Conservation (phyloP, 1,140 invertebrate genomes). For the Homalodisca vitripennis region DNA sequence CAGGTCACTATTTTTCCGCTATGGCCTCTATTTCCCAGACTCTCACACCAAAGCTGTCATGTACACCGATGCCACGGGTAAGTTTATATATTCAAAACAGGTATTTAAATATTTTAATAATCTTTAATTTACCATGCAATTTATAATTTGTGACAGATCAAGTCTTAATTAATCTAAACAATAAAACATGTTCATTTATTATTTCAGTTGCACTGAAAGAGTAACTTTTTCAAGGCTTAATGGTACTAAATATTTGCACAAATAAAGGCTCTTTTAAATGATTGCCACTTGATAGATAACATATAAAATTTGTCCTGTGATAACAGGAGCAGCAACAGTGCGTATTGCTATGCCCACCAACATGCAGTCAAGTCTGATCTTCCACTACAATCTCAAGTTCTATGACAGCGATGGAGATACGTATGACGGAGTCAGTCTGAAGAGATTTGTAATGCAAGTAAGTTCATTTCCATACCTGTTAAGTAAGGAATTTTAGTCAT, state of each 20-base stretch:
- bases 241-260: no score
- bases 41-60: constrained; percentile 83
- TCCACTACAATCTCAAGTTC: constrained; percentile 96
- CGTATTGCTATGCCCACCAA: constrained; percentile 90
- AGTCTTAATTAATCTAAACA: no score
- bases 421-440: constrained; percentile 89
- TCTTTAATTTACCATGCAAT: no score
- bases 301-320: neutral
- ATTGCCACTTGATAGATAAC: neutral
- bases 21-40: constrained; percentile 93
- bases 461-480: no score
- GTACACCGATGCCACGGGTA: constrained; percentile 83
- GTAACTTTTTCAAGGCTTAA: no score
- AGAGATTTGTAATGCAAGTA: constrained; percentile 97
- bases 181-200: no score
- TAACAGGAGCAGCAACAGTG: constrained; percentile 84
- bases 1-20: constrained; percentile 96
- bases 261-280: no score
- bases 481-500: no score
- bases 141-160: no score
- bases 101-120: no score
- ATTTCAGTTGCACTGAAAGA: no score
- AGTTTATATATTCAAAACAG: no score
- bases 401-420: constrained; percentile 90
- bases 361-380: constrained; percentile 91